Conservation (phyloP, 2,797 vertebrate species). For the Characodon lateralis region DNA sequence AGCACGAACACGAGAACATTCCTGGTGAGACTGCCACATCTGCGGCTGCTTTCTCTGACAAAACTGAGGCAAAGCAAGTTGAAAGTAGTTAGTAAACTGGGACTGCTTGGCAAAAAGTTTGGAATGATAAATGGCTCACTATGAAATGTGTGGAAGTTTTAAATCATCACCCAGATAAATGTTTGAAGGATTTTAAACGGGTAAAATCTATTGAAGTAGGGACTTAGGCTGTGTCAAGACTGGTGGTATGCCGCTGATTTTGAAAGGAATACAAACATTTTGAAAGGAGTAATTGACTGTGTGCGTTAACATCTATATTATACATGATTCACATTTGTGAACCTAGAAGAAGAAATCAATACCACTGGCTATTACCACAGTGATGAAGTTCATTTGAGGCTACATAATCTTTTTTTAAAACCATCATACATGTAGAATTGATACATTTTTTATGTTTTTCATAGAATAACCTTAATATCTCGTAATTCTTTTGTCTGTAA, state of each 20-base stretch:
- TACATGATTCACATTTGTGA: constrained; percentile 2
- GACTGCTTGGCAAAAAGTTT: constrained; percentile 27
- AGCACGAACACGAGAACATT: constrained; percentile 96
- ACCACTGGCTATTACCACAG: not conserved
- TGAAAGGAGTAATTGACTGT: constrained; percentile 9
- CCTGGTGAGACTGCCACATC: constrained; percentile 83
- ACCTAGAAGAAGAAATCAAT: not conserved
- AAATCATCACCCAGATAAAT: constrained; percentile 39
- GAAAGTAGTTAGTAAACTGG: constrained; percentile 29
- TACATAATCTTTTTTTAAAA: not conserved
- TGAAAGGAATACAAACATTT: constrained; percentile 24
- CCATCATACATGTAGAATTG: constrained; percentile 1
- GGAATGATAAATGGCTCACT: constrained; percentile 40
- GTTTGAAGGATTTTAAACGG: constrained; percentile 33
- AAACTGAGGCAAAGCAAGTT: constrained; percentile 23
- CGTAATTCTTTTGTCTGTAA: not conserved
- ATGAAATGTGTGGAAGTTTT: constrained; percentile 31
- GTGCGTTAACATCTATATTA: constrained; percentile 12
- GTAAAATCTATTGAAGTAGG: constrained; percentile 44
- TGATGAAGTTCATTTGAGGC: not conserved
- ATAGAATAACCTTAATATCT: not conserved
- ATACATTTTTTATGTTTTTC: not conserved
- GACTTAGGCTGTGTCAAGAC: constrained; percentile 9
- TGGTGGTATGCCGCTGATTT: constrained; percentile 9
- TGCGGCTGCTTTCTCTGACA: constrained; percentile 24